These are phyloP conservation scores for Pseudorhombus dupliciocellatus DNA, from an alignment of 2,113 vertebrate species.

Conservation along the genomic window DNA sequence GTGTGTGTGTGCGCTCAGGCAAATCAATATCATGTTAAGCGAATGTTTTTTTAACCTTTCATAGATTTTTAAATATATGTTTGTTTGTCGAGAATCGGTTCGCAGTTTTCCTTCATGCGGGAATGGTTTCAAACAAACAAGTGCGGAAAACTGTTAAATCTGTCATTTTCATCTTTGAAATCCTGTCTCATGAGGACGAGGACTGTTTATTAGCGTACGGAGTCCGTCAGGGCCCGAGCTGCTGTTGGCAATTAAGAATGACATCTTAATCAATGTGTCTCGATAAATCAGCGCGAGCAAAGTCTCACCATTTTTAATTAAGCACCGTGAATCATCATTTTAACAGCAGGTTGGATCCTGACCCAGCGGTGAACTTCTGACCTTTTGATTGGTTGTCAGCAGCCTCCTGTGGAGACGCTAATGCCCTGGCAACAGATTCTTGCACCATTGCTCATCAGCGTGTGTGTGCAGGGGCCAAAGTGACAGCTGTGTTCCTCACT, in stretches of 20 bases:
- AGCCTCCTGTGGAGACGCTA: conserved; percentile 35
- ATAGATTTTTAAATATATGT: no score
- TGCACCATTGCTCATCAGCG: conserved; percentile 8
- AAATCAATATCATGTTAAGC: not conserved
- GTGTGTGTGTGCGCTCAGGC: not conserved
- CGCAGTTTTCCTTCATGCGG: no score
- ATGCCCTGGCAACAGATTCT: conserved; percentile 32
- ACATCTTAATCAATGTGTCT: conserved; percentile 23
- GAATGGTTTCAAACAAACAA: no score
- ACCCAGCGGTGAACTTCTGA: conserved; percentile 50
- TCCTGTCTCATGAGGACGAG: not conserved
- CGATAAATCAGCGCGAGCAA: conserved; percentile 25
- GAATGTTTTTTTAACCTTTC: no score
- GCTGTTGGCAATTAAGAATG: conserved; percentile 5
- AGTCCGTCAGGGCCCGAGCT: not conserved
- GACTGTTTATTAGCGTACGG: not conserved
- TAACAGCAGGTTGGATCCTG: conserved; percentile 26
- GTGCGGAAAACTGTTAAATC: not conserved
- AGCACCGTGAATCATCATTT: conserved; percentile 22
- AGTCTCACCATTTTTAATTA: conserved; percentile 28
- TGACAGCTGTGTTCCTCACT: conserved; percentile 47
- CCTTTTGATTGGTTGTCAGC: conserved; percentile 65
- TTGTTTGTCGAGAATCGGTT: no score
- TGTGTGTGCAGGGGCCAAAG: conserved; percentile 29
- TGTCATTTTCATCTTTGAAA: not conserved